phyloP scores from a whole-genome alignment of 1,140 invertebrate species.

The Apis laboriosa region DNA sequence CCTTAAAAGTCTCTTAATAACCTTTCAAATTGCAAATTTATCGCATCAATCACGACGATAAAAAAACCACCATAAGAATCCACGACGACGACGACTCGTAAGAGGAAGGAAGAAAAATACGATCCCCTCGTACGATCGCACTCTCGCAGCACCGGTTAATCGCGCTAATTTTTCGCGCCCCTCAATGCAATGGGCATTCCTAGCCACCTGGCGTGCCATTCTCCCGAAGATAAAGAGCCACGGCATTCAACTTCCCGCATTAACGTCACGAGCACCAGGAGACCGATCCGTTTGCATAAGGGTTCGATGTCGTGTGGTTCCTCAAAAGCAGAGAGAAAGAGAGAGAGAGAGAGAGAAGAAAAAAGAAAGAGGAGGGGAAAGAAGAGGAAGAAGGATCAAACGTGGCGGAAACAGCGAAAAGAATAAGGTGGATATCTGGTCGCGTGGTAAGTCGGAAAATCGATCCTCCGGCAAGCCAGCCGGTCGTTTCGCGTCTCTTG shows the following conservation, averaged over 20 bases:
- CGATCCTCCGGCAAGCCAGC: conserved; percentile 12
- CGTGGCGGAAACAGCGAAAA: conserved; percentile 10
- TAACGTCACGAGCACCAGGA: conserved; percentile 54
- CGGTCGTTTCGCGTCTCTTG: conserved; percentile 44
- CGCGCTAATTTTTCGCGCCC: conserved; percentile 16
- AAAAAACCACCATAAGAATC: too few relatives aligned
- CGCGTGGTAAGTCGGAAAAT: conserved; percentile 22
- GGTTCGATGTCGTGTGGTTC: conserved; percentile 20
- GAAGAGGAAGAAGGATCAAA: conserved; percentile 26
- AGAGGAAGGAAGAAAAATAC: too few relatives aligned
- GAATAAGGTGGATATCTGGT: conserved; percentile 38
- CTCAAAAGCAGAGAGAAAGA: conserved; percentile 23
- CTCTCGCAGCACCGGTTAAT: background rate
- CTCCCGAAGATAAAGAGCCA: conserved; percentile 19
- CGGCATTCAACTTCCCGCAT: conserved; percentile 39
- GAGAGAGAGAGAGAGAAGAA: background rate
- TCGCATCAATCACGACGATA: too few relatives aligned
- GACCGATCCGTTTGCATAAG: conserved; percentile 50
- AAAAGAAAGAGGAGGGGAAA: background rate
- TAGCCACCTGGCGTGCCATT: background rate
- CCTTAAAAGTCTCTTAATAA: too few relatives aligned
- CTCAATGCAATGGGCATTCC: background rate
- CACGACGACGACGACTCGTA: too few relatives aligned
- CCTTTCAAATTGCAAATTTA: too few relatives aligned
- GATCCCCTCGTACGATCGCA: too few relatives aligned